Conservation (phyloP, 2,113 vertebrate genomes). For the Ciconia boyciana region DNA sequence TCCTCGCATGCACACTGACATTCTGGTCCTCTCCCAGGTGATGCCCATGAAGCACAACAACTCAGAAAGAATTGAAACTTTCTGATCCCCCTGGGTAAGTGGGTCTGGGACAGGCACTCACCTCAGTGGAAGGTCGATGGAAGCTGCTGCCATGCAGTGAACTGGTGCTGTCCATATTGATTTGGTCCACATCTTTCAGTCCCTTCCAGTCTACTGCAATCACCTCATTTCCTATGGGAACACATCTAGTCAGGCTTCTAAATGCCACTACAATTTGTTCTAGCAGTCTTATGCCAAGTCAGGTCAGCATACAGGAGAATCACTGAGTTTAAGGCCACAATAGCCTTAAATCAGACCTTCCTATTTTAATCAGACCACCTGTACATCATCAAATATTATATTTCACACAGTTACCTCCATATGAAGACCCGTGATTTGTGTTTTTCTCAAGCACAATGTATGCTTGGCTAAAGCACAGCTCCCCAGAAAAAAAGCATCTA, state of each 20-base stretch:
- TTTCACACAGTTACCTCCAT: neutral
- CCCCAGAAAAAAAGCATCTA: neutral
- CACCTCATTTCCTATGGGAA: slow-evolving; percentile 74
- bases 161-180: slow-evolving; percentile 81
- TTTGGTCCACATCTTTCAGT: slow-evolving; percentile 80
- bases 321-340: neutral
- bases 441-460: neutral
- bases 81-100: neutral
- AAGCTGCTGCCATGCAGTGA: slow-evolving; percentile 80
- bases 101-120: slow-evolving; percentile 22
- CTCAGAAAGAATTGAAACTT: neutral
- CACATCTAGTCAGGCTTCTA: neutral
- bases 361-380: neutral
- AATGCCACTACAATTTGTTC: neutral
- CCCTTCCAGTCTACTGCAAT: slow-evolving; percentile 83
- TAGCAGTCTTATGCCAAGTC: neutral
- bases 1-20: neutral
- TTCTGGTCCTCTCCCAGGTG: neutral
- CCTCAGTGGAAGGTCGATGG: slow-evolving; percentile 78
- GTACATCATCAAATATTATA: neutral
- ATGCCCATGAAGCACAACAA: neutral
- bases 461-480: neutral
- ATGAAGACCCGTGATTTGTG: neutral
- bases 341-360: neutral
- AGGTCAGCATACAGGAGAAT: neutral